Base-by-base conservation (phyloP, 53 echinoderm and acorn worm genomes). In the Patiria pectinifera region DNA sequence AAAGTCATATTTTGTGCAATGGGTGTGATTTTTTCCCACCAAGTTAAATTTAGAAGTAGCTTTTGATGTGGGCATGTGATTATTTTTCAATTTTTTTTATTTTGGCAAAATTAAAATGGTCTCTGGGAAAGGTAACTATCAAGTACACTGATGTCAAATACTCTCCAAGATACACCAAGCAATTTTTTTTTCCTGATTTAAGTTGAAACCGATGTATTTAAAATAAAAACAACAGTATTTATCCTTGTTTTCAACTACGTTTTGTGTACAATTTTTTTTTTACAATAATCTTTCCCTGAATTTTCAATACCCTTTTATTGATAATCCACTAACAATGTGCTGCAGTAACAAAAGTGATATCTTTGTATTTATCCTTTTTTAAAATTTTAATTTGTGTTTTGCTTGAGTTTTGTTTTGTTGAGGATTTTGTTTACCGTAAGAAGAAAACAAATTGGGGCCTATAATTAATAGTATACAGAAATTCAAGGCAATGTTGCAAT, bases 321-420 rank as follows among this genome's bases (percentile, higher is more conserved):
- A 47, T 45, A 45, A 78, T 45, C 14, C 44, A 45, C 79, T 78
- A 78, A 78, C 79, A 45, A 45, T 78, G 47, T 78, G 79, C 79
- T 78, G 79, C 79, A 78, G 21, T 78, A 78, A 78, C 79, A 45
- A 78, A 45, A 35, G 9, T 45, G 47, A 78, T 47, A 35, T 78
- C 24, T 78, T 45, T 78, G 79, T 45, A 78, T 47, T 78, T 47
- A 8, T 13, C 7, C 2, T 78, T 78, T 46, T 46, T 78, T 45
- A 3, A 2, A 46, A 3, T 46, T 45, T 78, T 9, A 74, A 16
- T 74, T 24, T 74, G 74, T 4, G 24, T 74, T 8, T 74, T 21
- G 19, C 5, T 74, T 24, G 74, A 74, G 74, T 24, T 74, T 23
- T 74, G 74, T 74, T 23, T 23, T 74, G 19, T 18, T 18, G 69